Conservation (phyloP, 2,797 vertebrate species). For the Megalops cyprinoides region DNA sequence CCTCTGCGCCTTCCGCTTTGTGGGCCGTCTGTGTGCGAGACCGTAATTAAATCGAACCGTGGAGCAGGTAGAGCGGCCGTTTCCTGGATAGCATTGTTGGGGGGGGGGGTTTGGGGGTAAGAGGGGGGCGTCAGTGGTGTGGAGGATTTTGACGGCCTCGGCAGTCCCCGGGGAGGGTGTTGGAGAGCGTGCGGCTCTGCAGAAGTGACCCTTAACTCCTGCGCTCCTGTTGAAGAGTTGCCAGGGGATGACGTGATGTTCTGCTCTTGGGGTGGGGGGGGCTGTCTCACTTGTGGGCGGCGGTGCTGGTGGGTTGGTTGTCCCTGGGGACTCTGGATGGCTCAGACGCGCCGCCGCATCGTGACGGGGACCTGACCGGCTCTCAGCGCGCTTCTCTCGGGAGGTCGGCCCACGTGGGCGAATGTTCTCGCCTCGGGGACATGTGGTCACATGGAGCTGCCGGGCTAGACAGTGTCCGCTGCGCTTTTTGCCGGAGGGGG, state of each 20-base stretch:
- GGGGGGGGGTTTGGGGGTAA: too few species aligned
- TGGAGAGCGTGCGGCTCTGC: neutral
- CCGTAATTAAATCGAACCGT: neutral
- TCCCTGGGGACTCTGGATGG: neutral
- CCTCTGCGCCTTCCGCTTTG: neutral
- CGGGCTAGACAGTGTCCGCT: too few species aligned
- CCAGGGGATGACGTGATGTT: slow-evolving; percentile 18
- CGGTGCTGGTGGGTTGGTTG: neutral
- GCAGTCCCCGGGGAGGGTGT: neutral
- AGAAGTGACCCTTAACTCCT: slow-evolving; percentile 23
- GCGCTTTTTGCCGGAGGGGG: too few species aligned
- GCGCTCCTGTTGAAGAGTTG: slow-evolving; percentile 19
- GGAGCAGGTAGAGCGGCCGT: neutral
- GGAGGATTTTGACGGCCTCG: neutral
- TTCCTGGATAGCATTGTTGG: neutral
- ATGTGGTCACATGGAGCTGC: neutral
- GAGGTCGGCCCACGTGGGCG: too few species aligned
- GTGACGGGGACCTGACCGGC: neutral
- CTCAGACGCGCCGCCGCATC: neutral
- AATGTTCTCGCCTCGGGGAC: neutral
- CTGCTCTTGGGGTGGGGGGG: neutral
- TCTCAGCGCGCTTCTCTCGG: neutral
- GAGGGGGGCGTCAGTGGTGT: neutral
- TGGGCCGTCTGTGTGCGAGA: neutral
- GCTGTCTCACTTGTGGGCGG: too few species aligned